phyloP scores from a whole-genome alignment of 1,140 invertebrate genomes.

The Panagrolaimus sp. region DNA sequence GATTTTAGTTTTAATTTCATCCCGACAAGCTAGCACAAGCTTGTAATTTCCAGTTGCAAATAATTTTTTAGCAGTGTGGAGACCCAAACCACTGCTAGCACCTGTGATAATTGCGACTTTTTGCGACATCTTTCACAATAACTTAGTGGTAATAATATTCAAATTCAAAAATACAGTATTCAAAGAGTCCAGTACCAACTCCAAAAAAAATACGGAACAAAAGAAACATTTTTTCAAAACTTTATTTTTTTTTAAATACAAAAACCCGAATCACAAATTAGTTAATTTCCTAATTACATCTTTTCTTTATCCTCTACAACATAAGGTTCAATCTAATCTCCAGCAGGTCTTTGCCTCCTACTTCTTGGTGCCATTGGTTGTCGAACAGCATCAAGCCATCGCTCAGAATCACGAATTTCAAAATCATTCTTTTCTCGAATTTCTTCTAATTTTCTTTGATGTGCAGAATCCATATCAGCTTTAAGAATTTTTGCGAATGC shows the following conservation, averaged over 20 bases:
- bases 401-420: slow-evolving; percentile 25
- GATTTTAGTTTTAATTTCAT: not conserved
- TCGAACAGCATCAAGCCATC: slow-evolving; percentile 23
- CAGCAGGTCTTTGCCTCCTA: too few species aligned
- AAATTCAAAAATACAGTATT: too few species aligned
- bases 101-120: slow-evolving; percentile 13
- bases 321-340: too few species aligned
- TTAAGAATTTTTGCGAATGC: slow-evolving; percentile 19
- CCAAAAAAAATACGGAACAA: too few species aligned
- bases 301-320: too few species aligned
- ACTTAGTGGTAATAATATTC: too few species aligned
- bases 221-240: too few species aligned
- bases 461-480: slow-evolving; percentile 18
- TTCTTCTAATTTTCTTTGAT: slow-evolving; percentile 22
- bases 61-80: not conserved
- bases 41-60: not conserved
- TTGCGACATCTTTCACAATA: too few species aligned
- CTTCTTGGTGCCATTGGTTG: not conserved
- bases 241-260: too few species aligned
- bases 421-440: slow-evolving; percentile 16
- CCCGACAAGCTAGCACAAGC: not conserved
- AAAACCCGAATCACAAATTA: too few species aligned
- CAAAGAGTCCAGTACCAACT: too few species aligned
- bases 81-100: not conserved
- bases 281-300: too few species aligned